Conservation (phyloP, 2,113 vertebrate species). For the Capreolus pygargus region DNA sequence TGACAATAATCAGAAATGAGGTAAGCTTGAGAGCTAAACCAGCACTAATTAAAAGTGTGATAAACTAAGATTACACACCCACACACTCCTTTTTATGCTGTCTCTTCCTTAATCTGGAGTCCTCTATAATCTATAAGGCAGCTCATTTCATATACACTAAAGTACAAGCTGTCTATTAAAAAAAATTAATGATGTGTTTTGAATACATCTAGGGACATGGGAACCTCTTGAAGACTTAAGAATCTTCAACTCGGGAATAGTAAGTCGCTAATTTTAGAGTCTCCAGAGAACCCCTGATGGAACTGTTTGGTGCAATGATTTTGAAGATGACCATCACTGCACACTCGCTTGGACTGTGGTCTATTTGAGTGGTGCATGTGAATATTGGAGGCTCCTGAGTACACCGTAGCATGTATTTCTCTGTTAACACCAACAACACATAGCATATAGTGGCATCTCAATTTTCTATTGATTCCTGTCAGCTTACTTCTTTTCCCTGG, state of each 20-base stretch:
- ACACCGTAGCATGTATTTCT: not conserved
- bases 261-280: not conserved
- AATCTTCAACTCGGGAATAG: not conserved
- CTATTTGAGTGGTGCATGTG: no score
- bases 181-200: not conserved
- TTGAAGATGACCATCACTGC: not conserved
- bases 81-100: not conserved
- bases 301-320: not conserved
- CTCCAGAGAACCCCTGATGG: not conserved
- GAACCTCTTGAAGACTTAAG: not conserved
- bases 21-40: not conserved
- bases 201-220: not conserved
- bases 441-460: not conserved
- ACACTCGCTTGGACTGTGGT: not conserved
- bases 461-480: not conserved
- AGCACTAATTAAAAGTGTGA: not conserved
- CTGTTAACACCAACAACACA: not conserved
- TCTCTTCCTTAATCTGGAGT: not conserved
- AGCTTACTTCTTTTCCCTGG: not conserved
- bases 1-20: not conserved
- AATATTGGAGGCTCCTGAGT: not conserved
- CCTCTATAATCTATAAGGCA: not conserved
- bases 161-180: not conserved
- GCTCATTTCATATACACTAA: not conserved
- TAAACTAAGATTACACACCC: not conserved